These are phyloP conservation scores for Perodicticus potto DNA, from an alignment of 2,797 vertebrate genomes.

Conservation along the genomic window DNA sequence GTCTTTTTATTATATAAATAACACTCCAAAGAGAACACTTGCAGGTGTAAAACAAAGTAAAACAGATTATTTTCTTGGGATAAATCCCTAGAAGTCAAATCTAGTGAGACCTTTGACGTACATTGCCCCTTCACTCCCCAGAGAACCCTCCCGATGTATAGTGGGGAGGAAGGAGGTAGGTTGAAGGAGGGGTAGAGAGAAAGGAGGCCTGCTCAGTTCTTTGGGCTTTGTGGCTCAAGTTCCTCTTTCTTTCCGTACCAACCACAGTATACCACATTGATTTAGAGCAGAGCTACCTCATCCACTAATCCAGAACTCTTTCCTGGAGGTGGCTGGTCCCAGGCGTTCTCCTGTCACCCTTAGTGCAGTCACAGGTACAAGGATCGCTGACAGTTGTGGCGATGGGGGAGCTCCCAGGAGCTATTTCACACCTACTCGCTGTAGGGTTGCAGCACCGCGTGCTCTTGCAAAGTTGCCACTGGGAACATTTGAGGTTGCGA, in stretches of 20 bases:
- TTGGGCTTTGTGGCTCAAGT: not conserved
- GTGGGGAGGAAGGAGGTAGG: not conserved
- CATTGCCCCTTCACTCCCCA: not conserved
- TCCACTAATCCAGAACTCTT: not conserved
- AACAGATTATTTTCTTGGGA: not conserved
- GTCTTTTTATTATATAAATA: conserved; percentile 39
- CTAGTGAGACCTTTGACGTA: not conserved
- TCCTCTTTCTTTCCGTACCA: not conserved
- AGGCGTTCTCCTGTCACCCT: too few species aligned
- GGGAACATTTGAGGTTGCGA: not conserved
- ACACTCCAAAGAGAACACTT: not conserved
- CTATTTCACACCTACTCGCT: not conserved
- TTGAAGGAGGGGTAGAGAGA: rapidly evolving
- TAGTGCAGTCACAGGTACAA: rapidly evolving
- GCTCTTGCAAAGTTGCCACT: not conserved
- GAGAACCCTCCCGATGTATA: not conserved
- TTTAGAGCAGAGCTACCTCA: not conserved
- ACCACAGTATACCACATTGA: rapidly evolving
- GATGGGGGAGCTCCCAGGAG: not conserved
- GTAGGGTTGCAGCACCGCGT: not conserved
- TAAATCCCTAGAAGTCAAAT: conserved; percentile 36
- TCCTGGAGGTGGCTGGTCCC: not conserved
- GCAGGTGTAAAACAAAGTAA: not conserved
- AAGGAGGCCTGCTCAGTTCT: not conserved
- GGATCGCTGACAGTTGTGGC: too few species aligned